These are phyloP conservation scores for Gymnopithys bicolor DNA, from an alignment of 2,797 vertebrate genomes.

Conservation along the genomic window DNA sequence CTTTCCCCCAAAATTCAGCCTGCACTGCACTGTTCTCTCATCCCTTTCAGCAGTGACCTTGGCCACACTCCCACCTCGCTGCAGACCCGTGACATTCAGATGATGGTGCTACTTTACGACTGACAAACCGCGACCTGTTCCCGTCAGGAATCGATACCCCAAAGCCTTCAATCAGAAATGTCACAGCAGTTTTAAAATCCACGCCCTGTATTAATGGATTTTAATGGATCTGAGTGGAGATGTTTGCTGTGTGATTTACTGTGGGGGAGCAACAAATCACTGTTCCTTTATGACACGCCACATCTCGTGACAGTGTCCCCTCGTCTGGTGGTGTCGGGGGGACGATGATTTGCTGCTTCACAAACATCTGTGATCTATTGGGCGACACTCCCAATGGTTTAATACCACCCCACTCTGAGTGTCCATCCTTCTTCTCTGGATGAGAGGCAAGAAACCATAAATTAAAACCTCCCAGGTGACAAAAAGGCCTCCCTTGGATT, in stretches of 20 bases:
- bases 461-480: background rate
- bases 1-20: background rate
- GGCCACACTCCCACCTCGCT: background rate
- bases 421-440: slow-evolving; percentile 38
- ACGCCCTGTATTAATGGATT: background rate
- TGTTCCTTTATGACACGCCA: slow-evolving; percentile 16
- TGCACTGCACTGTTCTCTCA: background rate
- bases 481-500: background rate
- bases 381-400: background rate
- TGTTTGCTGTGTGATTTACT: slow-evolving; percentile 8
- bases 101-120: background rate
- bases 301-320: slow-evolving; percentile 9
- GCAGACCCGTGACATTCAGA: background rate
- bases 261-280: slow-evolving; percentile 6
- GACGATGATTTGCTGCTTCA: background rate
- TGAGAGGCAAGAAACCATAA: slow-evolving; percentile 6
- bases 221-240: slow-evolving; percentile 16
- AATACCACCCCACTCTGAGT: background rate
- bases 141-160: background rate
- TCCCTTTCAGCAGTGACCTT: slow-evolving; percentile 20
- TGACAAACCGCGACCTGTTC: background rate
- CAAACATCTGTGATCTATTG: slow-evolving; percentile 40
- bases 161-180: slow-evolving; percentile 8
- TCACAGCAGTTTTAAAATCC: background rate
- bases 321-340: background rate